Evolutionary conservation across 2,888 invertebrate species (phyloP), one percentile per base, ranked within the genome.

Genomic region (Nemurella pictetii): DNA sequence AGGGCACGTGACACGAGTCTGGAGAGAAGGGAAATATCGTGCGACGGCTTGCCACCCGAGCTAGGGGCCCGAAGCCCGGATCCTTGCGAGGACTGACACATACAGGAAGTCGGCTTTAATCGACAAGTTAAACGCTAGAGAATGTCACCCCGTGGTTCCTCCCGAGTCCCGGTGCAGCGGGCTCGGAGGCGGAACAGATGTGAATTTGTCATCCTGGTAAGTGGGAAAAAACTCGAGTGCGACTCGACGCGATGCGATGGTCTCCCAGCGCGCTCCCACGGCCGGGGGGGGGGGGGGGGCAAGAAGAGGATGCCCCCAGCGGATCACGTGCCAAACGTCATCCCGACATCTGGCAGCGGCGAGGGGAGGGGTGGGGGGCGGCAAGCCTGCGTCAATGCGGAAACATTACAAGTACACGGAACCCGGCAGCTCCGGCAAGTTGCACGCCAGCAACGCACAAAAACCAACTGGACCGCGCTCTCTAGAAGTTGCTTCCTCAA

Each of bases 301-400:
- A 25, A 74, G 74, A n/a, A 74, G 74, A 74, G 74, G 5, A 7
- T 7, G 25, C 35, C 84, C 84, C 84, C 84, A 77, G 84, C 78
- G 35, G n/a, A 77, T 77, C 84, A 55, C 55, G 84, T 84, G 84
- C 84, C 36, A 29, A 27, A 32, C 84, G 77, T 84, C 84, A 35
- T 27, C n/a, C 32, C 26, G 28, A 78, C 78, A 78, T 78, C 3
- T 78, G 78, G 28, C 78, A 30, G 7, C 29, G 30, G n/a, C 28
- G 30, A 15, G n/a, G n/a, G n/a, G n/a, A n/a, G n/a, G n/a, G n/a
- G n/a, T n/a, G n/a, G n/a, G n/a, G n/a, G n/a, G n/a, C 28, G 32
- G 5, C 26, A 80, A 32, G 4, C 80, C 80, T 29, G 12, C 3
- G 7, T 3, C 35, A 82, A 82, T 25, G 82, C 82, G 55, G 82